Base-by-base conservation (phyloP, 1,140 invertebrate genomes). In the Polypedilum vanderplanki region DNA sequence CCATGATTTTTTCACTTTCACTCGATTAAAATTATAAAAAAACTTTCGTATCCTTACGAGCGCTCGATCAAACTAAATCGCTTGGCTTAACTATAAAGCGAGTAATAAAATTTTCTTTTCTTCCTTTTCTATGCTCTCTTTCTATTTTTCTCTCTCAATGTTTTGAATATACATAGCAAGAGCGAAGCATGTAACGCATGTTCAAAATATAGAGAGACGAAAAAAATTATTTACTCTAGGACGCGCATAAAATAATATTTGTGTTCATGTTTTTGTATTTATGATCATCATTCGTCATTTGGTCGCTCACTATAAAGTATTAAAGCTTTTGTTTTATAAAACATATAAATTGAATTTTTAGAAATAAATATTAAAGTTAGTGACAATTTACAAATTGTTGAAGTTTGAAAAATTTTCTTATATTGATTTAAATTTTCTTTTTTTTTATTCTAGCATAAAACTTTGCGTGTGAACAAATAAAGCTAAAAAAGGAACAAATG, bases 41-140 rank as follows among this genome's bases (percentile, higher is more conserved):
- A 57, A n/a, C n/a, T n/a, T 57, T 57, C 46, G n/a, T 57, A n/a
- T 57, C 46, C 46, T 57, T 57, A n/a, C n/a, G 46, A 57, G 46
- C 9, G 46, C n/a, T 57, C 46, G 46, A 57, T 57, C 46, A 57
- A 57, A 57, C 46, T 57, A 57, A 57, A 57, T n/a, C n/a, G 46
- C 15, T 57, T 12, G 46, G 46, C 46, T n/a, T 12, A 57, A n/a
- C 46, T 33, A 33, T 33, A 33, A 33, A 57, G 46, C 46, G 46
- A 57, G n/a, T 15, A 57, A 15, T n/a, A 57, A 57, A 57, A 3
- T 46, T 9, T n/a, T n/a, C n/a, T n/a, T 57, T 57, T 12, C 46
- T 57, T n/a, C 46, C n/a, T 57, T 46, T 46, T 46, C 8, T 5
- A 33, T 33, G 24, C 5, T 33, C 24, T 33, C 24, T n/a, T n/a